Evolutionary conservation across 1,140 invertebrate genomes (phyloP), one percentile per base, ranked within the genome.

Genomic region (Bursaphelenchus mucronatus): DNA sequence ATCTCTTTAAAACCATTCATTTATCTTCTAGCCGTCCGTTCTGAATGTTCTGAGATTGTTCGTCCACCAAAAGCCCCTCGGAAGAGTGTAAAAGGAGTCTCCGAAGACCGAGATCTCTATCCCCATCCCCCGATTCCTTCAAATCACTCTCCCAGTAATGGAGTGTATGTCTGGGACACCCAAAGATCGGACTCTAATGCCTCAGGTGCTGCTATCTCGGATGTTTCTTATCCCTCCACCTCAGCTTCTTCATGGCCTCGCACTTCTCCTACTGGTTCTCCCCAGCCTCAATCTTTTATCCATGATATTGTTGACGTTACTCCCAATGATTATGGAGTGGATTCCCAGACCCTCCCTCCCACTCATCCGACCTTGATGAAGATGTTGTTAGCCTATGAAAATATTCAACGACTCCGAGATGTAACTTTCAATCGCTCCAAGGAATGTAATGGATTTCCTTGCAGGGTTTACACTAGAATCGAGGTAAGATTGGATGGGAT

Each of bases 301-400:
- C 57, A 67, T 9, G 68, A 67, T 13, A 67, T 72, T 50, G 68
- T 67, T 9, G 57, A 71, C 30, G 64, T 71, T 8, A 59, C 21
- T 5, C 17, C 68, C 11, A 30, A 55, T 21, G 66, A 71, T 21
- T 67, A 45, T 30, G 71, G 41, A 39, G 57, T 67, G 15, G 66
- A 67, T 43, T 11, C 41, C 11, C 71, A n/a, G 8, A 11, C 39
- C 8, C 47, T 67, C 3, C 66, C 66, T 40, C 10, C 57, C 13
- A 58, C 66, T 8, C 66, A 67, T 49, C 66, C 66, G 8, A 10
- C 41, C 6, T 40, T 67, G 17, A 71, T 47, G 7, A 67, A 67
- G 52, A 71, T 67, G 66, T 19, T 62, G 15, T 65, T 72, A 21
- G 68, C 63, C n/a, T 67, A 72, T 21, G 66, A 67, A 5, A 30